phyloP scores from a whole-genome alignment of 2,888 invertebrate species.

The Papilio elwesi region DNA sequence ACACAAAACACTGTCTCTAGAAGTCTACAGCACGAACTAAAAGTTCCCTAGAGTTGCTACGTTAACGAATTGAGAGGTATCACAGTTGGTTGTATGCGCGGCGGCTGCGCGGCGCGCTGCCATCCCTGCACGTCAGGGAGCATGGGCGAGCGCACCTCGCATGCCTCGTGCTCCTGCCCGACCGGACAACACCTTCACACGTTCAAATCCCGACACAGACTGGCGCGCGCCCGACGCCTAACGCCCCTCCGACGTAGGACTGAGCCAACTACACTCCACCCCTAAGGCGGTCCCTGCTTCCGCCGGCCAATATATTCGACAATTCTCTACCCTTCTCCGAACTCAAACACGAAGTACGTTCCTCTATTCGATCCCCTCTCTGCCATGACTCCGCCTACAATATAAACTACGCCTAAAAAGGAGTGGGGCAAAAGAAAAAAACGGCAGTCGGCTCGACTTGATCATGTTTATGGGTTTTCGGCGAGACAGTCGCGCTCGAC shows the following conservation, averaged over 20 bases:
- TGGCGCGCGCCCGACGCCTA: constrained; percentile 78
- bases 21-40: constrained; percentile 77
- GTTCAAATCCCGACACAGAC: constrained; percentile 77
- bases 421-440: constrained; percentile 76
- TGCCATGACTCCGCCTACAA: constrained; percentile 54
- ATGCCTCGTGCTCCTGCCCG: constrained; percentile 64
- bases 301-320: constrained; percentile 63
- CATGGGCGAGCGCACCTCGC: constrained; percentile 75
- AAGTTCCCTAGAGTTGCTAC: constrained; percentile 63
- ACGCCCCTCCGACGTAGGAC: constrained; percentile 80
- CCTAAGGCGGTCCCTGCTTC: constrained; percentile 59
- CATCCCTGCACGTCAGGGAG: constrained; percentile 77
- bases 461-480: constrained; percentile 83
- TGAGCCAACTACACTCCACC: constrained; percentile 72
- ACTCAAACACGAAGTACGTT: constrained; percentile 50
- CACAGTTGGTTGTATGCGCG: constrained; percentile 79
- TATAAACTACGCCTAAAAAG: constrained; percentile 63
- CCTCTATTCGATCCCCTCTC: constrained; percentile 75
- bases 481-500: constrained; percentile 78
- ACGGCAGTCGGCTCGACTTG: constrained; percentile 76
- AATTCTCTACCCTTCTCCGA: constrained; percentile 74
- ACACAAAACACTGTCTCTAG: constrained; percentile 81
- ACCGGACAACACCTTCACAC: constrained; percentile 74
- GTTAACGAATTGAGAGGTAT: constrained; percentile 68
- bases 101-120: constrained; percentile 79